Percentiles rank a stretch among this genome's conserved stretches.
Conservation (phyloP, 1,140 invertebrate species). For the Camponotus vicinus region DNA sequence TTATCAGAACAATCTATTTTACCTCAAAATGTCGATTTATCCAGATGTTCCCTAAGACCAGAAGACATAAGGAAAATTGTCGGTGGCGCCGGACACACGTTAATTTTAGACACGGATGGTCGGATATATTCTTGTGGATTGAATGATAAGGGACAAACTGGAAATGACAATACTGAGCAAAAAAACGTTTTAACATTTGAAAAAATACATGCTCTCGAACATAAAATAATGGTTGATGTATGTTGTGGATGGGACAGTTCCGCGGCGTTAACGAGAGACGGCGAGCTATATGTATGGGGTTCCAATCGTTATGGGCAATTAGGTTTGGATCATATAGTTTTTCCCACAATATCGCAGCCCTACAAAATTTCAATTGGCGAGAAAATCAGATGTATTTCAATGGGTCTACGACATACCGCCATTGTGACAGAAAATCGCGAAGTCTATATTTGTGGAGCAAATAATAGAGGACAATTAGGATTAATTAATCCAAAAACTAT, state of each 20-base stretch:
- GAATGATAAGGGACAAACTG: conserved; percentile 94
- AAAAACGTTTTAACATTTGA: conserved; percentile 70
- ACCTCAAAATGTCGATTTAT: conserved; percentile 86
- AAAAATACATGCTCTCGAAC: conserved; percentile 71
- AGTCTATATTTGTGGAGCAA: conserved; percentile 88
- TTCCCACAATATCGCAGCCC: conserved; percentile 55
- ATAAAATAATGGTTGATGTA: conserved; percentile 86
- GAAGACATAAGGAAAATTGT: conserved; percentile 88
- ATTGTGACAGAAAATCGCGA: conserved; percentile 89
- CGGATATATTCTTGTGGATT: conserved; percentile 94
- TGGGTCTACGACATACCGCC: conserved; percentile 90
- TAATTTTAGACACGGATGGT: conserved; percentile 89
- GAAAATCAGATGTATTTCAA: conserved; percentile 73
- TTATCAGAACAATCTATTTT: conserved; percentile 89
- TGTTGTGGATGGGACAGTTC: conserved; percentile 92
- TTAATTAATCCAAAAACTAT: conserved; percentile 72
- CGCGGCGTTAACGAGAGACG: conserved; percentile 88
- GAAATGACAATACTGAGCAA: conserved; percentile 81
- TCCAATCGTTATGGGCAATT: conserved; percentile 92
- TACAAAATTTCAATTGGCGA: conserved; percentile 38
- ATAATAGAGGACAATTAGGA: conserved; percentile 89
- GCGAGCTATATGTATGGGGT: conserved; percentile 91
- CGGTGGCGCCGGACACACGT: conserved; percentile 92
- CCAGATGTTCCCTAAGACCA: conserved; percentile 80
- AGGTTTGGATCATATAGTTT: conserved; percentile 79